A percentile compares a stretch with the other conserved stretches of the same genome.
Conservation (phyloP, 2,888 invertebrate species). For the Callimorpha dominula region DNA sequence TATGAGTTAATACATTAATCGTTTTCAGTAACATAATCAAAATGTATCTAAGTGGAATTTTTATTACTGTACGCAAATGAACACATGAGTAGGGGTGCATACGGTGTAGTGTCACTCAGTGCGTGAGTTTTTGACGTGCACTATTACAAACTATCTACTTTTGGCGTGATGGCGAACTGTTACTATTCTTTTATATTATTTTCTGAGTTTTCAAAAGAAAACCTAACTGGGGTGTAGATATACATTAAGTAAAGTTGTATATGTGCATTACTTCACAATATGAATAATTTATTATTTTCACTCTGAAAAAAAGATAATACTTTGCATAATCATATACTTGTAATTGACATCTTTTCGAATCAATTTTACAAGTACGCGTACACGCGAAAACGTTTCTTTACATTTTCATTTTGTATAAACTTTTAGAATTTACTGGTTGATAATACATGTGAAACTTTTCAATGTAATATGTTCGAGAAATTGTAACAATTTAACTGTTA, state of each 20-base stretch:
- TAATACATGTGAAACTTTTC: constrained; percentile 1
- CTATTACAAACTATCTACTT: too few relatives aligned
- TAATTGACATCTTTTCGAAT: background rate
- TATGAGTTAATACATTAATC: too few relatives aligned
- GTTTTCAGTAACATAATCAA: too few relatives aligned
- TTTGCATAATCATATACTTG: background rate
- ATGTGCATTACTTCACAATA: too few relatives aligned
- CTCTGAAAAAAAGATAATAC: too few relatives aligned
- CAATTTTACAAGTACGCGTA: background rate
- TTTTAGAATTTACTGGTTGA: background rate
- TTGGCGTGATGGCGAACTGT: too few relatives aligned
- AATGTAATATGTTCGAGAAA: background rate
- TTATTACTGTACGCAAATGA: too few relatives aligned
- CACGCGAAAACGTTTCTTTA: background rate
- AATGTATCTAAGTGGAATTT: too few relatives aligned
- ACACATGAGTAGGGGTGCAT: too few relatives aligned
- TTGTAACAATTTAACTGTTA: background rate
- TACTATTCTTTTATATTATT: background rate
- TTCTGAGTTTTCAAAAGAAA: background rate
- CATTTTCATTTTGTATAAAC: background rate
- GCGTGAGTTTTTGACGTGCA: too few relatives aligned
- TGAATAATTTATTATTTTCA: too few relatives aligned
- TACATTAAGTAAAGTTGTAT: background rate
- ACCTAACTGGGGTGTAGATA: background rate
- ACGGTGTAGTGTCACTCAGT: too few relatives aligned